Evolutionary conservation across 2,113 vertebrate genomes (phyloP), one percentile per base, ranked within the genome.

Genomic region (Heptranchias perlo): DNA sequence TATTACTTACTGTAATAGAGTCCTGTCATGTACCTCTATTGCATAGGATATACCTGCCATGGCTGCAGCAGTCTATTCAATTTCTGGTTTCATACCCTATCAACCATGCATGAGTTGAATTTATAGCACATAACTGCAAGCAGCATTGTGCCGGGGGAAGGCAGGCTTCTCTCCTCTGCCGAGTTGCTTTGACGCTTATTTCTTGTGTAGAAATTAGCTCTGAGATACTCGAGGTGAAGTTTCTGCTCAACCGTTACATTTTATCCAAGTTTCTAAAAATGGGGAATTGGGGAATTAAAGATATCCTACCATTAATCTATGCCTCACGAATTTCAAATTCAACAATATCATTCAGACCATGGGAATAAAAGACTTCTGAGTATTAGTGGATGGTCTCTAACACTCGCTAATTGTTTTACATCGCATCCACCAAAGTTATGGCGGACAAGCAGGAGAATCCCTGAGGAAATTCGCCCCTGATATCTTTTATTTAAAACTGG

Each of bases 1-100:
- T 97, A 97, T 98, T 97, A 97, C 97, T 98, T 97, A 96, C 96
- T 97, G 96, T 97, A 97, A 97, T 97, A 97, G 96, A 97, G 91
- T 96, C 96, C 96, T 97, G 96, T 97, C 97, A 97, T 96, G 97
- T 96, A 92, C 96, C 86, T 96, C 96, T 96, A 82, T 96, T 96
- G 96, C 96, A 96, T 96, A 96, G 96, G 97, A 96, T 97, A 96
- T 96, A 97, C 96, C 96, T 97, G 96, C 96, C 96, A 96, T 97
- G 96, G 96, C 65, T 96, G 95, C 78, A 84, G 47, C 31, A 21
- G 95, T 94, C 97, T 96, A 69, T 96, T 96, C 64, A 96, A 21
- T 96, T 96, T 96, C 96, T 96, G 96, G 94, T 76, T 96, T 96
- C 39, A 96, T 13, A 96, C 47, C 35, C 94, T 96, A 64, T 97